Evolutionary conservation across 2,797 vertebrate genomes (phyloP).

Genomic region (Aotus griseimembra): DNA sequence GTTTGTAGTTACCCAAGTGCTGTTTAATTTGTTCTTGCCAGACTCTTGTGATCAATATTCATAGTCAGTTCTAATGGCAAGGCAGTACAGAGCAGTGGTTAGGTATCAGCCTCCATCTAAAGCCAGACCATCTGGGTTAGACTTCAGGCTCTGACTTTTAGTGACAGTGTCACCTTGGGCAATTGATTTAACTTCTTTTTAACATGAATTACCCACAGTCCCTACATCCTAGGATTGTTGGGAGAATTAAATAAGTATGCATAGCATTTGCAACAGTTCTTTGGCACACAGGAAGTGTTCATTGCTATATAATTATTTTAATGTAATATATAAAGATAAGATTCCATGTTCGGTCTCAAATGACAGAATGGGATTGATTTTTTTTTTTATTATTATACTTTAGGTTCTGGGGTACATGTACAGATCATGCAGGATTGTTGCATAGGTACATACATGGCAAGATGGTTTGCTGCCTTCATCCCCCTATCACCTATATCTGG

Average conservation of each 20-base stretch:
- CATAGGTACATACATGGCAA: too few relatives aligned
- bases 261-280: background rate
- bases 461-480: too few relatives aligned
- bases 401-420: too few relatives aligned
- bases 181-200: background rate
- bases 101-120: background rate
- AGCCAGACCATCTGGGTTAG: background rate
- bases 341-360: background rate
- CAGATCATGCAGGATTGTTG: too few relatives aligned
- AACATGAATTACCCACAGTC: background rate
- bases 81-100: fast-evolving
- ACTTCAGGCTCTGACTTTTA: background rate
- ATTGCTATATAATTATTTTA: background rate
- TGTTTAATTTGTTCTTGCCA: background rate
- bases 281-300: background rate
- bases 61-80: background rate
- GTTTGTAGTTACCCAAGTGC: background rate
- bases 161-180: background rate
- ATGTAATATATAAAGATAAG: background rate
- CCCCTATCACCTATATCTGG: too few relatives aligned
- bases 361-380: background rate
- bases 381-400: too few relatives aligned
- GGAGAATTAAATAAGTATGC: background rate
- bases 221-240: background rate
- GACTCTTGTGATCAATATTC: background rate